Conservation (phyloP, 2,888 invertebrate species). For the Drosophila neoperkinsi region DNA sequence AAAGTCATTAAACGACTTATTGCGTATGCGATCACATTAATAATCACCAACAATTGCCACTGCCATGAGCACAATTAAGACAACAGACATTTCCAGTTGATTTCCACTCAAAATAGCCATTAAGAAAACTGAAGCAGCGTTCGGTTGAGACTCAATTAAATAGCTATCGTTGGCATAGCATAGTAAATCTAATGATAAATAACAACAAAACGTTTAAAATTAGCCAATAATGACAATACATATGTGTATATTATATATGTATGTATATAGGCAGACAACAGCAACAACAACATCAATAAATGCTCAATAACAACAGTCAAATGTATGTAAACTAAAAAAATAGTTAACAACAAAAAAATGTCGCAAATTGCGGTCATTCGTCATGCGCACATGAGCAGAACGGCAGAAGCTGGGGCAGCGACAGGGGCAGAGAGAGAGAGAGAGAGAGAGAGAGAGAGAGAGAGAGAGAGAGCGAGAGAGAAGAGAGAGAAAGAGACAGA, state of each 20-base stretch:
- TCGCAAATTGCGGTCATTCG: slow-evolving; percentile 84
- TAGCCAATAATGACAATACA: slow-evolving; percentile 72
- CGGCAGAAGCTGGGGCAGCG: slow-evolving; percentile 50
- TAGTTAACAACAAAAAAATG: slow-evolving; percentile 70
- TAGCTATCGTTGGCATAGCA: slow-evolving; percentile 54
- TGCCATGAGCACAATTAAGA: slow-evolving; percentile 45
- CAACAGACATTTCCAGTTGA: slow-evolving; percentile 60
- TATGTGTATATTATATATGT: slow-evolving; percentile 35
- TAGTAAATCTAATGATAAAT: slow-evolving; percentile 13
- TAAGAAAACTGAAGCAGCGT: slow-evolving; percentile 26
- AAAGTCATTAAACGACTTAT: slow-evolving; percentile 6
- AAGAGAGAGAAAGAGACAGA: background rate
- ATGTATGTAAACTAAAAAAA: slow-evolving; percentile 71
- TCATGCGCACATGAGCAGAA: slow-evolving; percentile 84
- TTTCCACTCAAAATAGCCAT: slow-evolving; percentile 39
- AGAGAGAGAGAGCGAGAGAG: background rate
- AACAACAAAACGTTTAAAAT: slow-evolving; percentile 58
- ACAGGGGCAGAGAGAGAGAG: slow-evolving; percentile 15
- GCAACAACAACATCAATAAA: slow-evolving; percentile 65
- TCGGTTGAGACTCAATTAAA: slow-evolving; percentile 36
- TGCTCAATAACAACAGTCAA: slow-evolving; percentile 68
- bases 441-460: background rate
- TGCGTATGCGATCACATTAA: slow-evolving; percentile 27
- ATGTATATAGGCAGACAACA: slow-evolving; percentile 33
- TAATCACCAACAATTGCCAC: slow-evolving; percentile 26